These are phyloP conservation scores for Calidris pygmaea DNA, from an alignment of 2,113 vertebrate species.

Conservation along the genomic window DNA sequence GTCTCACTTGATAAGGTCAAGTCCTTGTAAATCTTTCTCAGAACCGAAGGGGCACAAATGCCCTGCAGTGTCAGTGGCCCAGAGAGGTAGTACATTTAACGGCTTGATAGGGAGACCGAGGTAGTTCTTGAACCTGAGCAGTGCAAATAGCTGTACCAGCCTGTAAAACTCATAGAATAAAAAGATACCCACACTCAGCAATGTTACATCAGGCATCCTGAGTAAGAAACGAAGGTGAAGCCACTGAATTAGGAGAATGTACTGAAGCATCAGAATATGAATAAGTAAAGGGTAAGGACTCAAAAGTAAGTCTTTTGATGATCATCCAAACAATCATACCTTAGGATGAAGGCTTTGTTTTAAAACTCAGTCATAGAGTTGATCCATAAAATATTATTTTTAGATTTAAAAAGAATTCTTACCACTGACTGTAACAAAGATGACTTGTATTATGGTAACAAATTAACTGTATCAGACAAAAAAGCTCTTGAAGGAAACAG, in stretches of 20 bases:
- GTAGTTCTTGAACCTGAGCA: not conserved
- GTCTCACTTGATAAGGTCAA: conserved; percentile 18
- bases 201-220: not conserved
- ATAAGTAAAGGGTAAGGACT: not conserved
- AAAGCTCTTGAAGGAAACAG: not conserved
- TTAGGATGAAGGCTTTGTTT: not conserved
- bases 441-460: not conserved
- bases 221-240: not conserved
- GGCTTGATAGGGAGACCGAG: not conserved
- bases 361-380: not conserved
- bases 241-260: not conserved
- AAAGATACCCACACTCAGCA: not conserved
- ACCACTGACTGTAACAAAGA: not conserved
- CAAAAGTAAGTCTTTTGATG: not conserved
- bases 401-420: not conserved
- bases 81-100: not conserved
- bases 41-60: conserved; percentile 1
- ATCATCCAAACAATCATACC: not conserved
- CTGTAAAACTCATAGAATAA: not conserved
- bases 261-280: not conserved
- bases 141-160: not conserved
- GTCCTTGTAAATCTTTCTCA: conserved; percentile 40
- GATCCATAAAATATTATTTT: not conserved
- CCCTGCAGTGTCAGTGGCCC: not conserved
- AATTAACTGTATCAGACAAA: not conserved